phyloP scores from a whole-genome alignment of 2,888 invertebrate genomes.

The Mesorhabditis sp. region DNA sequence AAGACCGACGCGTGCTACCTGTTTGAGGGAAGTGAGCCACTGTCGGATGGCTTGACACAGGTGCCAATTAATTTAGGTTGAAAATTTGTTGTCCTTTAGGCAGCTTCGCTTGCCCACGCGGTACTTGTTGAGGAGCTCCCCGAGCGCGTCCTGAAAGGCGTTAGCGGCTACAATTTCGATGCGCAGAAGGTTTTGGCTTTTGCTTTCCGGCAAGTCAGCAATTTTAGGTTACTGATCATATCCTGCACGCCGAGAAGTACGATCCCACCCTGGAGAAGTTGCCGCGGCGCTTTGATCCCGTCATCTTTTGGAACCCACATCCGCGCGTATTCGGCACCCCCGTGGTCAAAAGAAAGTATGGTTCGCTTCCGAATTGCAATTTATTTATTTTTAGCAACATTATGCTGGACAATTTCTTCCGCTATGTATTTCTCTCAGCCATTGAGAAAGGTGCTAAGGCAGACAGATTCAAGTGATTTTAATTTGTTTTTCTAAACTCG shows the following conservation, averaged over 20 bases:
- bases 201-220: no score
- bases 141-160: conserved; percentile 27
- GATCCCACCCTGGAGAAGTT: conserved; percentile 52
- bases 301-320: conserved; percentile 54
- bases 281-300: conserved; percentile 47
- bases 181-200: conserved; percentile 24
- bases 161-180: conserved; percentile 25
- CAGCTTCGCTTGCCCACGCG: conserved; percentile 42
- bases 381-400: conserved; percentile 41
- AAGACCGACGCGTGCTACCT: conserved; percentile 33
- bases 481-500: background rate
- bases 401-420: conserved; percentile 48
- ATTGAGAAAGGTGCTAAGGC: conserved; percentile 24
- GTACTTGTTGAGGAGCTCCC: conserved; percentile 39
- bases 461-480: conserved; percentile 27
- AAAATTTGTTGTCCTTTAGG: conserved; percentile 21
- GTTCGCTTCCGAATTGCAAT: background rate
- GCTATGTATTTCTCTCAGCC: conserved; percentile 39
- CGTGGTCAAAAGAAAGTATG: conserved; percentile 48
- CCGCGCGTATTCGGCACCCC: conserved; percentile 48
- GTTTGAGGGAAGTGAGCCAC: conserved; percentile 46
- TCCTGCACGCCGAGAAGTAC: conserved; percentile 50
- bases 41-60: conserved; percentile 52
- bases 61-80: conserved; percentile 6
- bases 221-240: conserved; percentile 41